These are phyloP conservation scores for Tubiluchus corallicola DNA, from an alignment of 2,888 invertebrate genomes.

Conservation along the genomic window DNA sequence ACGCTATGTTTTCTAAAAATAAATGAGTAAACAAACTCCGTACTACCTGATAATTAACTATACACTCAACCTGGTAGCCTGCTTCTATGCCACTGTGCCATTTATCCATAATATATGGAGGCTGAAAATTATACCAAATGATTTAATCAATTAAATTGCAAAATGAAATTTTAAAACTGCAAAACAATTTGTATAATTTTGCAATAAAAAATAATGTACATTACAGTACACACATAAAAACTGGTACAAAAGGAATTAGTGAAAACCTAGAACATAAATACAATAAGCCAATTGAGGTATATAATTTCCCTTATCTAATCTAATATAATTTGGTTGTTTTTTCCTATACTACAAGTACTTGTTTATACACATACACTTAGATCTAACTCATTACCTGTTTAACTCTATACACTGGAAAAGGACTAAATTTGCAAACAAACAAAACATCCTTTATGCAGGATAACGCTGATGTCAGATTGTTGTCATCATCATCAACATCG, in stretches of 20 bases:
- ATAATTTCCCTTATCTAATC: no score
- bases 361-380: neutral
- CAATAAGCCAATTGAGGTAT: no score
- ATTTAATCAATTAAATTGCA: no score
- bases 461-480: conserved; percentile 14
- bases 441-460: conserved; percentile 23
- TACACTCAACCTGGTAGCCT: conserved; percentile 24
- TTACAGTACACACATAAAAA: no score
- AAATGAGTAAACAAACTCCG: no score
- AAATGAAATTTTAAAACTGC: no score
- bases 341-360: neutral
- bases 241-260: no score
- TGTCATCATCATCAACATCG: conserved; percentile 19
- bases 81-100: conserved; percentile 23
- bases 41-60: conserved; percentile 26
- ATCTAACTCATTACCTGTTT: conserved; percentile 15
- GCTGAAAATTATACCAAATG: no score
- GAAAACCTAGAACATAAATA: no score
- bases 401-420: conserved; percentile 17
- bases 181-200: conserved; percentile 1
- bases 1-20: no score
- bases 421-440: conserved; percentile 17
- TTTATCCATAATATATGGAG: conserved; percentile 29
- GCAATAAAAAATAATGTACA: neutral
- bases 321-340: neutral